These are phyloP conservation scores for Priocnemis perturbator DNA, from an alignment of 2,888 invertebrate genomes.

Conservation along the genomic window DNA sequence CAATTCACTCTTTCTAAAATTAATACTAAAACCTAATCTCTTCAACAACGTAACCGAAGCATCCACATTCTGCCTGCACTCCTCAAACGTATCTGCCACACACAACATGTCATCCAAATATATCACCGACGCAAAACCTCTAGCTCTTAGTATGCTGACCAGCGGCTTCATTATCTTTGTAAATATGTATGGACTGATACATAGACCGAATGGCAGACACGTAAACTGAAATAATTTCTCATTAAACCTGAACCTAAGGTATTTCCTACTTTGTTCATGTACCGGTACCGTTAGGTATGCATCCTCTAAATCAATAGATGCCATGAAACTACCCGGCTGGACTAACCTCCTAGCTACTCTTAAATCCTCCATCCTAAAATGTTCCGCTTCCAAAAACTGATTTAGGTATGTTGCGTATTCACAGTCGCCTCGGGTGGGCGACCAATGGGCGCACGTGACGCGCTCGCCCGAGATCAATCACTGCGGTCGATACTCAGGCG, in stretches of 20 bases:
- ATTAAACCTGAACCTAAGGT: slow-evolving; percentile 39
- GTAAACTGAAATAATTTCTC: slow-evolving; percentile 37
- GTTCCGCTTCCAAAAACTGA: neutral
- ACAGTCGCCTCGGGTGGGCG: too few relatives aligned
- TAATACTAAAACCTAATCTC: slow-evolving; percentile 37
- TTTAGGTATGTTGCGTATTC: too few relatives aligned
- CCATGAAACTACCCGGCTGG: neutral
- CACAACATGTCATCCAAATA: slow-evolving; percentile 37
- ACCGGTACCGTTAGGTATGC: slow-evolving; percentile 29
- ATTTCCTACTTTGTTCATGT: slow-evolving; percentile 37
- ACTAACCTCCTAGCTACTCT: neutral
- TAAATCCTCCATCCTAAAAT: slow-evolving; percentile 15
- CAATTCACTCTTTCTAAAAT: slow-evolving; percentile 10
- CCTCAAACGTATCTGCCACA: slow-evolving; percentile 14
- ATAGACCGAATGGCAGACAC: slow-evolving; percentile 45
- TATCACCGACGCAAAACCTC: slow-evolving; percentile 21
- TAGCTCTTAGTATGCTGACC: slow-evolving; percentile 5
- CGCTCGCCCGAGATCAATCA: too few relatives aligned
- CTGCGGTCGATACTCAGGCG: too few relatives aligned
- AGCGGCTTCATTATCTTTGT: slow-evolving; percentile 45
- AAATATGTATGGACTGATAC: slow-evolving; percentile 33
- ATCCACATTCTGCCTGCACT: slow-evolving; percentile 2
- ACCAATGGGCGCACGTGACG: too few relatives aligned
- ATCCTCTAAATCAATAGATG: slow-evolving; percentile 26
- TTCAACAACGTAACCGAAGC: slow-evolving; percentile 11